Evolutionary conservation across 2,113 vertebrate species (phyloP).

Genomic region (Hippocampus zosterae): DNA sequence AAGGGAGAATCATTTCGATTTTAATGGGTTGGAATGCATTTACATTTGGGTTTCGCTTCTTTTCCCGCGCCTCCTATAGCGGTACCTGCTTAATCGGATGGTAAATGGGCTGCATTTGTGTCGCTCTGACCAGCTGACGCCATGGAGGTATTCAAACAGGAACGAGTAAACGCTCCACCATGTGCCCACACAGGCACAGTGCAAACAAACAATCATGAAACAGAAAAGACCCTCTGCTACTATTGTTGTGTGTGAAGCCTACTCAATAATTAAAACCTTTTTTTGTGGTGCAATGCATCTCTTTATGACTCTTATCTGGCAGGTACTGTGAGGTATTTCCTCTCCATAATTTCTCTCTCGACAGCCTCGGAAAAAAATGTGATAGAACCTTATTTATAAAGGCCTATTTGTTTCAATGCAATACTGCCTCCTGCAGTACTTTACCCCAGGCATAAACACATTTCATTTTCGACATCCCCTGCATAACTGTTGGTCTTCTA

Average conservation of each 20-base stretch:
- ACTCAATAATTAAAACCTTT: slow-evolving; percentile 45
- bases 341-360: slow-evolving; percentile 35
- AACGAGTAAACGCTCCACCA: neutral
- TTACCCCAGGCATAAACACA: slow-evolving; percentile 33
- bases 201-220: slow-evolving; percentile 26
- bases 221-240: slow-evolving; percentile 24
- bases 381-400: slow-evolving; percentile 41
- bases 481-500: neutral
- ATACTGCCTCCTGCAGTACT: slow-evolving; percentile 32
- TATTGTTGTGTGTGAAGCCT: slow-evolving; percentile 16
- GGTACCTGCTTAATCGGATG: neutral
- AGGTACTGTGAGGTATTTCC: slow-evolving; percentile 36
- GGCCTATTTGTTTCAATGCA: slow-evolving; percentile 25
- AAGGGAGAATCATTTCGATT: slow-evolving; percentile 2
- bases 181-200: neutral
- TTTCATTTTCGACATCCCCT: neutral
- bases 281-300: slow-evolving; percentile 39
- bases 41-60: slow-evolving; percentile 13
- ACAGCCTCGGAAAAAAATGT: slow-evolving; percentile 28
- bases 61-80: slow-evolving; percentile 20
- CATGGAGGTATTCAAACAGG: neutral
- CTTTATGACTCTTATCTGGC: slow-evolving; percentile 36
- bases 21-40: neutral
- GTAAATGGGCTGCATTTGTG: neutral
- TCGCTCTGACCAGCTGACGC: neutral